Evolutionary conservation across 1,140 invertebrate genomes (phyloP).

Genomic region (Drosophila littoralis): DNA sequence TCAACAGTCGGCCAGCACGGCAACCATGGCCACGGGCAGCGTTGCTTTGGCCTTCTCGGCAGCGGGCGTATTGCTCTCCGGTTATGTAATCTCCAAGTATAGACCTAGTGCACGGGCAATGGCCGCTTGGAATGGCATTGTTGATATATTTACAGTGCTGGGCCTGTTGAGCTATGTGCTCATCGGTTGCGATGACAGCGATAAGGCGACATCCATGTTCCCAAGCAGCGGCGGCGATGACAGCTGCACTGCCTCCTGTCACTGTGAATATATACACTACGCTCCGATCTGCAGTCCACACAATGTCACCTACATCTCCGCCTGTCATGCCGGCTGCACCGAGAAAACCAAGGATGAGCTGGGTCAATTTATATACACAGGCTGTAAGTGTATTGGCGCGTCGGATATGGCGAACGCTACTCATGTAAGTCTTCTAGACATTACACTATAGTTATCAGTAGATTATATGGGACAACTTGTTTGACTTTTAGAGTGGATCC

Average conservation of each 20-base stretch:
- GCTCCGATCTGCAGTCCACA: conserved; percentile 88
- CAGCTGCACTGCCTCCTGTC: conserved; percentile 87
- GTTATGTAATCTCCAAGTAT: conserved; percentile 88
- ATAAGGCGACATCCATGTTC: conserved; percentile 60
- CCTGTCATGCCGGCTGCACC: conserved; percentile 89
- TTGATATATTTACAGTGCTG: conserved; percentile 87
- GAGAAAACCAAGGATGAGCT: conserved; percentile 55
- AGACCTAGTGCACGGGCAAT: conserved; percentile 88
- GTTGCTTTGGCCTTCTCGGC: conserved; percentile 89
- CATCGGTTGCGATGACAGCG: conserved; percentile 87
- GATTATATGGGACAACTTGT: too few species aligned
- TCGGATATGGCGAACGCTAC: neutral
- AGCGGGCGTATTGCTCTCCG: conserved; percentile 89
- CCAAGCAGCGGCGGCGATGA: conserved; percentile 34
- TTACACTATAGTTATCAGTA: too few species aligned
- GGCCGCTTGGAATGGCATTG: conserved; percentile 89
- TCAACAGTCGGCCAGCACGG: conserved; percentile 88
- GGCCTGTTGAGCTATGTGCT: conserved; percentile 88
- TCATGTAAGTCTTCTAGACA: conserved; percentile 21
- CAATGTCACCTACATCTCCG: conserved; percentile 88
- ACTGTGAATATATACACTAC: conserved; percentile 88
- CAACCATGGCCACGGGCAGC: conserved; percentile 88
- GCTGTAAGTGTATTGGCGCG: conserved; percentile 42
- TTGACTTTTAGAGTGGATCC: too few species aligned
- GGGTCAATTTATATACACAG: conserved; percentile 66